phyloP scores from a whole-genome alignment of 2,888 invertebrate genomes.

The Odiellus spinosus region DNA sequence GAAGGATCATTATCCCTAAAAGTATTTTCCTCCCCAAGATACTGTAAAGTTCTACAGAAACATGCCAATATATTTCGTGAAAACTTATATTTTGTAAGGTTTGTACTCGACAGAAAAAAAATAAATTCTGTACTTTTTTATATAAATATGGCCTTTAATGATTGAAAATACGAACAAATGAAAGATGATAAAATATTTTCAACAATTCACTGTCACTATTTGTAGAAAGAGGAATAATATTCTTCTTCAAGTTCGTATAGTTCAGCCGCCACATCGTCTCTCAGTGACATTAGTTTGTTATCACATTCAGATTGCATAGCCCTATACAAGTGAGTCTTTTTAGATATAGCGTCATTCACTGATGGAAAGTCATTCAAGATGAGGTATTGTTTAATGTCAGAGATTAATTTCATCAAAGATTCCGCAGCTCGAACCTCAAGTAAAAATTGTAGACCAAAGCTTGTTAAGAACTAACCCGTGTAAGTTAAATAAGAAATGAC shows the following conservation, averaged over 20 bases:
- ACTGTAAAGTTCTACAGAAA: too few relatives aligned
- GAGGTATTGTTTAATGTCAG: slow-evolving; percentile 93
- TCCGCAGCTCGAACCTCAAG: slow-evolving; percentile 75
- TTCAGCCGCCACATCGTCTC: slow-evolving; percentile 91
- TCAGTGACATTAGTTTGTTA: slow-evolving; percentile 70
- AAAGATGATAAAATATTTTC: too few relatives aligned
- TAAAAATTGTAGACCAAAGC: not conserved
- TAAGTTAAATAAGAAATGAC: not conserved
- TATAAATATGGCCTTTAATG: too few relatives aligned
- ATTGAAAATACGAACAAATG: too few relatives aligned
- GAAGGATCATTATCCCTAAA: too few relatives aligned
- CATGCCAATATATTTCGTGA: too few relatives aligned
- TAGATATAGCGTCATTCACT: slow-evolving; percentile 90
- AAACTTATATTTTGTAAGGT: too few relatives aligned
- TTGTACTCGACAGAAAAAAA: too few relatives aligned
- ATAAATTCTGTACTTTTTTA: too few relatives aligned
- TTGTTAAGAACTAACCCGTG: too few relatives aligned
- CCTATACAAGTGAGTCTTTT: slow-evolving; percentile 69
- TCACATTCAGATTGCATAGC: slow-evolving; percentile 84
- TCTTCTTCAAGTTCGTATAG: slow-evolving; percentile 82
- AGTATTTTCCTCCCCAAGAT: too few relatives aligned
- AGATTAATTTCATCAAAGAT: slow-evolving; percentile 88
- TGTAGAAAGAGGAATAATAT: slow-evolving; percentile 42
- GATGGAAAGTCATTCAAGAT: slow-evolving; percentile 97
- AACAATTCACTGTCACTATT: not conserved